These are phyloP conservation scores for Eira barbara DNA, from an alignment of 2,113 vertebrate species.

Conservation along the genomic window DNA sequence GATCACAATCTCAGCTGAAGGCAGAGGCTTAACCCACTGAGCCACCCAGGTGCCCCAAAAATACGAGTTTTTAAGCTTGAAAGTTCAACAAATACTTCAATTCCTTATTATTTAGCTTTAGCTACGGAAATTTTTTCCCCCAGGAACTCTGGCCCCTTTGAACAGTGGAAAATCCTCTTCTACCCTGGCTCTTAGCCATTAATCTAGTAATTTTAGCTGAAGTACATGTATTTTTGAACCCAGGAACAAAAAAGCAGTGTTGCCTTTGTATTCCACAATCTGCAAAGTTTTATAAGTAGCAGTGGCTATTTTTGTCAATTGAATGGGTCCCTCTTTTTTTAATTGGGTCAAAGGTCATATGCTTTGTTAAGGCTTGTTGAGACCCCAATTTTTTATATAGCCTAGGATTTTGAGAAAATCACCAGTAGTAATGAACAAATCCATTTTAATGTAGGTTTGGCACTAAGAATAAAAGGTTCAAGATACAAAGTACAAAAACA, in stretches of 20 bases:
- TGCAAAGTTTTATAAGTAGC: neutral
- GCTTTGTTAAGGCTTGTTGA: neutral
- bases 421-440: neutral
- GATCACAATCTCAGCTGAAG: no score
- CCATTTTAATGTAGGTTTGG: constrained; percentile 8
- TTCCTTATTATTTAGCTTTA: constrained; percentile 41
- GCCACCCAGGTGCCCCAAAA: no score
- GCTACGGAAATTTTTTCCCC: neutral
- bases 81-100: constrained; percentile 11
- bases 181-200: constrained; percentile 60
- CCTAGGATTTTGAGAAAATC: neutral
- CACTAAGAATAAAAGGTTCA: constrained; percentile 13
- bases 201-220: constrained; percentile 63
- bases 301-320: neutral
- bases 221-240: constrained; percentile 66
- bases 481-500: neutral
- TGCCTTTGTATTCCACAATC: neutral
- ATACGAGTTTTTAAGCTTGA: neutral
- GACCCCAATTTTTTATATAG: neutral
- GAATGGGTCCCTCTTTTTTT: neutral
- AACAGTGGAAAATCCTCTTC: constrained; percentile 57
- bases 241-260: constrained; percentile 50
- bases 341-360: neutral
- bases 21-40: no score
- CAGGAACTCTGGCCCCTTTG: constrained; percentile 6